A percentile compares a stretch with the other conserved stretches of the same genome.
phyloP scores from a whole-genome alignment of 2,113 vertebrate genomes.

The Callaeas wilsoni region DNA sequence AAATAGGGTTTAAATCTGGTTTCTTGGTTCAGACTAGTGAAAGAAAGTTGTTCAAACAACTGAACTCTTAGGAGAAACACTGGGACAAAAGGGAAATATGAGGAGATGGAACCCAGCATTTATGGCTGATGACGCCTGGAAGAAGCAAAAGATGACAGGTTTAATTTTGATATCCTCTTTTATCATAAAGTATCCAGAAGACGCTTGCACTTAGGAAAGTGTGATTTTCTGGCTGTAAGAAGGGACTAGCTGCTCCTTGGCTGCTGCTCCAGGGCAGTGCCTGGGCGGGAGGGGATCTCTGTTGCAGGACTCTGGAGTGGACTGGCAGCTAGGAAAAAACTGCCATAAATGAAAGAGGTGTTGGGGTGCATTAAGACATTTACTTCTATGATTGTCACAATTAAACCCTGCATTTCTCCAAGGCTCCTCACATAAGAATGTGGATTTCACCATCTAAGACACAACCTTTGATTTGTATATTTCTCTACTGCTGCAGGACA shows the following conservation, averaged over 20 bases:
- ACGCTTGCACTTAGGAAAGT: rapidly evolving
- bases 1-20: not conserved
- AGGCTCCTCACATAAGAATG: not conserved
- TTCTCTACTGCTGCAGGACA: not conserved
- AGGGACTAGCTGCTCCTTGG: not conserved
- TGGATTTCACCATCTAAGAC: not conserved
- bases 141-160: not conserved
- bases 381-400: not conserved
- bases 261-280: not conserved
- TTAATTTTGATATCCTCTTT: not conserved
- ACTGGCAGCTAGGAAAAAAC: not conserved
- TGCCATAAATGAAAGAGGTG: not conserved
- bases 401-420: not conserved
- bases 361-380: not conserved
- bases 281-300: not conserved
- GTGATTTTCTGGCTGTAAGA: not conserved
- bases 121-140: not conserved
- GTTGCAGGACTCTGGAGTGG: not conserved
- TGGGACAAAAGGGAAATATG: not conserved
- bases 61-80: not conserved
- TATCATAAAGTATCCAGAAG: not conserved
- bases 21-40: not conserved
- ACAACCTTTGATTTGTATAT: not conserved
- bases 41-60: not conserved
- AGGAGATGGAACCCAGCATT: not conserved